Conservation (phyloP, 2,113 vertebrate genomes). For the Tachycineta bicolor region DNA sequence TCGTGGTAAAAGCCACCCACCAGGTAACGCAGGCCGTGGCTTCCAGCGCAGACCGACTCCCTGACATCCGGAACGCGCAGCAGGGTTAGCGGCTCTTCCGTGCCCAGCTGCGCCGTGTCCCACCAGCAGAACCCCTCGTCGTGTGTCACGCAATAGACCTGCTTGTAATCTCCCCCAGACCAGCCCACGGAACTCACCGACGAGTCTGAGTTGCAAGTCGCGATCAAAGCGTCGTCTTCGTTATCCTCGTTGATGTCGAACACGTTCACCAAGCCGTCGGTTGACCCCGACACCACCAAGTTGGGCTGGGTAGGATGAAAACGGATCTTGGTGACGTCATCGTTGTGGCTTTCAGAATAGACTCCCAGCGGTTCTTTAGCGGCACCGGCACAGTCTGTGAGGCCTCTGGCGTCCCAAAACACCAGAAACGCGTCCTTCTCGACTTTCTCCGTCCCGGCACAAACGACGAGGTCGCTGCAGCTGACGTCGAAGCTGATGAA, state of each 20-base stretch:
- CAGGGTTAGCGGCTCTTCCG: conserved; percentile 80
- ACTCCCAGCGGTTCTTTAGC: conserved; percentile 80
- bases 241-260: conserved; percentile 86
- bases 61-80: conserved; percentile 80
- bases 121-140: conserved; percentile 93
- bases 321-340: conserved; percentile 89
- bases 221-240: conserved; percentile 87
- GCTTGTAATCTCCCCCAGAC: conserved; percentile 78
- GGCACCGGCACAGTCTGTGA: conserved; percentile 20
- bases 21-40: conserved; percentile 80
- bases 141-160: conserved; percentile 86
- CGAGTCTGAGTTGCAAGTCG: conserved; percentile 90
- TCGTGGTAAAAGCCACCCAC: conserved; percentile 87
- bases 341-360: conserved; percentile 93
- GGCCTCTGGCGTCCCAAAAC: conserved; percentile 89
- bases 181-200: conserved; percentile 85
- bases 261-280: conserved; percentile 92
- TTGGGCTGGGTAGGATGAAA: conserved; percentile 87
- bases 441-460: conserved; percentile 89
- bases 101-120: conserved; percentile 85
- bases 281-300: conserved; percentile 84
- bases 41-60: conserved; percentile 7
- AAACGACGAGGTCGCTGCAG: conserved; percentile 82
- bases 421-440: conserved; percentile 84
- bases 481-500: conserved; percentile 89